phyloP scores from a whole-genome alignment of 2,113 vertebrate genomes.

The Falco punctatus region DNA sequence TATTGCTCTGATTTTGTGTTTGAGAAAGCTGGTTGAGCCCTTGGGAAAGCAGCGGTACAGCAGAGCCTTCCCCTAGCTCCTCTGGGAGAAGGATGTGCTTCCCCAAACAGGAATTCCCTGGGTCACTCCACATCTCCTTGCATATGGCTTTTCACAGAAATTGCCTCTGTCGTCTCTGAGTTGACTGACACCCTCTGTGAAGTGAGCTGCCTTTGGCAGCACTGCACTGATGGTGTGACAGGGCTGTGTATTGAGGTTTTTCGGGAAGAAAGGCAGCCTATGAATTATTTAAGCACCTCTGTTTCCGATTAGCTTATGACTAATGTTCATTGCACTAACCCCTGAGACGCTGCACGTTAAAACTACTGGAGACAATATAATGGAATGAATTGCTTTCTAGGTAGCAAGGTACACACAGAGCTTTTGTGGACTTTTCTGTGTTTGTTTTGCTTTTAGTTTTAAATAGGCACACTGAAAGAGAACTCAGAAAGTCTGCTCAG shows the following conservation, averaged over 20 bases:
- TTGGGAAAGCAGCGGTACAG: not conserved
- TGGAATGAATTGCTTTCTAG: slow-evolving; percentile 62
- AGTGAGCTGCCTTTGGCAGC: slow-evolving; percentile 1
- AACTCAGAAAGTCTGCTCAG: not conserved
- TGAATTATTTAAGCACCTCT: slow-evolving; percentile 60
- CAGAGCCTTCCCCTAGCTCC: not conserved
- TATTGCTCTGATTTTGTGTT: not conserved
- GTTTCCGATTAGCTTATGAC: slow-evolving; percentile 52
- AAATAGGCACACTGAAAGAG: slow-evolving; percentile 15
- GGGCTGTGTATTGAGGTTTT: not conserved
- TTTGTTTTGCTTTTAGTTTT: slow-evolving; percentile 59
- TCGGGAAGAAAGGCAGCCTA: not conserved
- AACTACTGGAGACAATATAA: slow-evolving; percentile 41
- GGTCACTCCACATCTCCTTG: not conserved
- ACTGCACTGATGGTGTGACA: not conserved
- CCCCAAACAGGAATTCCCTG: not conserved
- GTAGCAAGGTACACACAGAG: slow-evolving; percentile 40
- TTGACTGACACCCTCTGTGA: slow-evolving; percentile 17
- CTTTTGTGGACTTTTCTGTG: slow-evolving; percentile 34
- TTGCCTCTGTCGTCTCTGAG: not conserved
- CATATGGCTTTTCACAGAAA: not conserved
- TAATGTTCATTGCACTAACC: slow-evolving; percentile 15
- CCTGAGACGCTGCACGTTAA: not conserved
- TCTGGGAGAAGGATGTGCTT: not conserved
- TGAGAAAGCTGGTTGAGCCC: not conserved